Evolutionary conservation across 2,797 vertebrate species (phyloP).

Genomic region (Acanthopagrus latus): DNA sequence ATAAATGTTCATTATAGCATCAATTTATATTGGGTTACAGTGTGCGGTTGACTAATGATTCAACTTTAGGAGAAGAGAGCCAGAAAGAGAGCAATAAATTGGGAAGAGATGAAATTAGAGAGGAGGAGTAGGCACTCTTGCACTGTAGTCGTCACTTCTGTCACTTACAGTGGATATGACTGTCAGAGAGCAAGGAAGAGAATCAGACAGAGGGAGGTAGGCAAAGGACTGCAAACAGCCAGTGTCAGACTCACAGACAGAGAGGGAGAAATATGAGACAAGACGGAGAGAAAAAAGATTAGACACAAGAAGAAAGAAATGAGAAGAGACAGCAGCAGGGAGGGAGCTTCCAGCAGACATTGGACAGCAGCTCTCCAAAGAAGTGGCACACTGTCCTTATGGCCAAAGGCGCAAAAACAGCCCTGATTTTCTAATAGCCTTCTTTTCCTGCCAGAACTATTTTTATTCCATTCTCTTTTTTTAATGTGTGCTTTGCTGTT

Average conservation of each 20-base stretch:
- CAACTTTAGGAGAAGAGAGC: background rate
- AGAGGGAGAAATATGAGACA: conserved; percentile 37
- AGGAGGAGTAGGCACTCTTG: conserved; percentile 1
- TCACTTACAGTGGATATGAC: conserved; percentile 36
- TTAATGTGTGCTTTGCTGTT: background rate
- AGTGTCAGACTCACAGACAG: conserved; percentile 30
- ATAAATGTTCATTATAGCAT: background rate
- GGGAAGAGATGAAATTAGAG: conserved; percentile 11
- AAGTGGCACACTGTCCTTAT: conserved; percentile 45
- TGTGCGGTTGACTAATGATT: conserved; percentile 7
- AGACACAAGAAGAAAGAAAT: conserved; percentile 48
- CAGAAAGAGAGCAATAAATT: background rate
- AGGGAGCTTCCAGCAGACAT: conserved; percentile 54
- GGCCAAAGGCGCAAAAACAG: conserved; percentile 25
- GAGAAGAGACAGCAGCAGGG: conserved; percentile 60
- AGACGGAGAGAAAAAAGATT: conserved; percentile 29
- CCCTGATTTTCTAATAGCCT: conserved; percentile 23
- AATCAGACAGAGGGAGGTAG: conserved; percentile 34
- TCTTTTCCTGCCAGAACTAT: conserved; percentile 26
- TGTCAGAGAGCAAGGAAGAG: conserved; percentile 34
- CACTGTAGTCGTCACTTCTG: conserved; percentile 12
- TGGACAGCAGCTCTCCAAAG: conserved; percentile 56
- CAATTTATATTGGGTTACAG: background rate
- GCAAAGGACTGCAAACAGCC: conserved; percentile 52
- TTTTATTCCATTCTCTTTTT: background rate